A percentile compares a stretch with the other conserved stretches of the same genome.
Evolutionary conservation across 2,888 invertebrate genomes (phyloP).

Genomic region (Caenorhabditis uteleia): DNA sequence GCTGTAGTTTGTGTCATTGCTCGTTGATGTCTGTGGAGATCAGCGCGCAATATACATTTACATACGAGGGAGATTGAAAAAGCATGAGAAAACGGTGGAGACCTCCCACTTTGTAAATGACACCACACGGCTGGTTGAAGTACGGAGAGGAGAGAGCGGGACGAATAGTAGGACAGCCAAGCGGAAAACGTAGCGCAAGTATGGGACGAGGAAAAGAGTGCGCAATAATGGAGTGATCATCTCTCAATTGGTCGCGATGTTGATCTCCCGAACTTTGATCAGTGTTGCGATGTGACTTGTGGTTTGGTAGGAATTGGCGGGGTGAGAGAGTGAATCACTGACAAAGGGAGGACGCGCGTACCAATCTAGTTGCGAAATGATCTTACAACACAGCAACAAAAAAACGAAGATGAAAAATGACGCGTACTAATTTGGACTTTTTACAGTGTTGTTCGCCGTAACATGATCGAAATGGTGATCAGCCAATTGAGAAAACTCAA

Average conservation of each 20-base stretch:
- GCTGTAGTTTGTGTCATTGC: no score
- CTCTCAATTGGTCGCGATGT: constrained; percentile 13
- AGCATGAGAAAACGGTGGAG: not conserved
- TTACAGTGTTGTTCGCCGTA: constrained; percentile 45
- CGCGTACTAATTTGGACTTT: constrained; percentile 1
- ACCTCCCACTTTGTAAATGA: constrained; percentile 26
- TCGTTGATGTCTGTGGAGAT: no score
- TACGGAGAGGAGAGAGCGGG: constrained; percentile 3
- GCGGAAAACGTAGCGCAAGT: constrained; percentile 13
- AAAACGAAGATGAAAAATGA: constrained; percentile 12
- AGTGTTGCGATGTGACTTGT: constrained; percentile 17
- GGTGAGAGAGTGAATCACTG: not conserved
- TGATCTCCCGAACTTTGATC: constrained; percentile 40
- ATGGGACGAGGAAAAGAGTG: no score
- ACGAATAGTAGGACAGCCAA: constrained; percentile 5
- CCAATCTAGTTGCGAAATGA: no score
- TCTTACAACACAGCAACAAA: not conserved
- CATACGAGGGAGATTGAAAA: constrained; percentile 7
- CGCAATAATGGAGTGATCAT: no score
- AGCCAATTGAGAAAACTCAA: constrained; percentile 42
- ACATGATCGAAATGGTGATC: constrained; percentile 47
- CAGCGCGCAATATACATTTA: constrained; percentile 30
- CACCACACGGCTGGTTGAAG: constrained; percentile 19
- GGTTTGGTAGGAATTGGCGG: constrained; percentile 10
- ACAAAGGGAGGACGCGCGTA: no score